These are phyloP conservation scores for Anguilla rostrata DNA, from an alignment of 2,113 vertebrate genomes.

Conservation along the genomic window DNA sequence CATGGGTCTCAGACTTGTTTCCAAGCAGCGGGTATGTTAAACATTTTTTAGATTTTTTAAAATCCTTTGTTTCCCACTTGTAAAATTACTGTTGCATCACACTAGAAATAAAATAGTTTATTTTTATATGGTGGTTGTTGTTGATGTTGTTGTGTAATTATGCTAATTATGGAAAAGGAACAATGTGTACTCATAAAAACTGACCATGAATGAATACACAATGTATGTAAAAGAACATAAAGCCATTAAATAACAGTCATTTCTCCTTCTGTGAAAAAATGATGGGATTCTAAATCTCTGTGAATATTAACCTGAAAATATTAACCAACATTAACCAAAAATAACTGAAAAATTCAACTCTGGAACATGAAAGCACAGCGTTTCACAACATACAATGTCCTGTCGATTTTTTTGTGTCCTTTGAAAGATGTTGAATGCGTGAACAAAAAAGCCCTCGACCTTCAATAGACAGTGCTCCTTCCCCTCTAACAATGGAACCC, in stretches of 20 bases:
- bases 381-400: background rate
- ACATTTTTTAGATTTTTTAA: background rate
- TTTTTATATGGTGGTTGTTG: background rate
- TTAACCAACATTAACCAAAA: background rate
- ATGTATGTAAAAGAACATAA: no score
- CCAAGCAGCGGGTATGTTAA: constrained; percentile 18
- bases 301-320: background rate
- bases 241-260: no score
- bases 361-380: background rate
- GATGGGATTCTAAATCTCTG: background rate
- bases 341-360: background rate
- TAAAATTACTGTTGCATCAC: background rate
- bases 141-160: background rate
- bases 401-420: background rate
- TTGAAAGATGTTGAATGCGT: background rate
- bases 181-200: no score
- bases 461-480: background rate
- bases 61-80: background rate
- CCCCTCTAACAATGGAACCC: constrained; percentile 26
- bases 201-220: no score
- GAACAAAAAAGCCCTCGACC: constrained; percentile 7
- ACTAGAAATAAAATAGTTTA: background rate
- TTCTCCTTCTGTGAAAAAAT: background rate
- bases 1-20: constrained; percentile 1
- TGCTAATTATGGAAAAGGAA: no score